Evolutionary conservation across 2,113 vertebrate species (phyloP).

Genomic region (Callospermophilus lateralis): DNA sequence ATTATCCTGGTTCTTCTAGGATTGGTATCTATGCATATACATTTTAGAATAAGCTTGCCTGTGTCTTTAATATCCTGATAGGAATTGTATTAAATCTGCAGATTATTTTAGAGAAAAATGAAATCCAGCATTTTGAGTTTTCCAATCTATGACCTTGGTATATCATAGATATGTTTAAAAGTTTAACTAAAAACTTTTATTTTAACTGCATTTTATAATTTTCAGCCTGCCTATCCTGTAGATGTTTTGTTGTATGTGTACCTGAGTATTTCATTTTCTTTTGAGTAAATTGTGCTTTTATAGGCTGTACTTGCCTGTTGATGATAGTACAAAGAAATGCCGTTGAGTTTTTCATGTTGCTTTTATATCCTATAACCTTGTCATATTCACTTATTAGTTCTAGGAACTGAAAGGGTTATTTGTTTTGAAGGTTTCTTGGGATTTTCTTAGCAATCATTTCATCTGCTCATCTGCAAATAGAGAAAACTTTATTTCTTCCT

Average conservation of each 20-base stretch:
- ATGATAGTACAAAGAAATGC: neutral
- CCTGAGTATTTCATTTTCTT: neutral
- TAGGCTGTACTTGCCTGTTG: neutral
- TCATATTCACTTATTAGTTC: neutral
- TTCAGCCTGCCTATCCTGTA: neutral
- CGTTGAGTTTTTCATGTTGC: neutral
- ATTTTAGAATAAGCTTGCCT: neutral
- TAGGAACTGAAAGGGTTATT: neutral
- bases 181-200: neutral
- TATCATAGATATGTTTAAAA: neutral
- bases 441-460: neutral
- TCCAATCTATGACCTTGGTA: neutral
- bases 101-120: neutral
- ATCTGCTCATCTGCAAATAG: neutral
- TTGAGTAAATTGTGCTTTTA: neutral
- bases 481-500: neutral
- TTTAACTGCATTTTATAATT: neutral
- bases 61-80: neutral
- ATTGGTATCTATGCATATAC: neutral
- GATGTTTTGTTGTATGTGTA: neutral
- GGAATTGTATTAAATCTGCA: neutral
- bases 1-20: neutral
- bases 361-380: neutral
- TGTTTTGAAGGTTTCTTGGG: neutral
- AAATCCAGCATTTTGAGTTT: neutral